phyloP scores from a whole-genome alignment of 2,797 vertebrate species.

The Tinamus major region DNA sequence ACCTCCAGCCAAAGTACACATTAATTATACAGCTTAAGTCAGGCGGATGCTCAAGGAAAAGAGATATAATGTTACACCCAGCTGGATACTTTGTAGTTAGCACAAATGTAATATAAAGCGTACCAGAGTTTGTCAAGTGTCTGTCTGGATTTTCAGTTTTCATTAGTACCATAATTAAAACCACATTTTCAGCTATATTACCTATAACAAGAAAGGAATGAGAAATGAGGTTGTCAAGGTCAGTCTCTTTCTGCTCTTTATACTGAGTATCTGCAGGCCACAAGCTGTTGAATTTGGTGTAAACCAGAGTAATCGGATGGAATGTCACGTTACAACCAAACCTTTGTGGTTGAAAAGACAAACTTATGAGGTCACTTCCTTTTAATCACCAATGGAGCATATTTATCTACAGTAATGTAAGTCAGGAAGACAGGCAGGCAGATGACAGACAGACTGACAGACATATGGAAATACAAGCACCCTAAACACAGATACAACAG shows the following conservation, averaged over 20 bases:
- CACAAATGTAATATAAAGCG: slow-evolving; percentile 87
- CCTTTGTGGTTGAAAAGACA: slow-evolving; percentile 76
- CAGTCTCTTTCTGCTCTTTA: slow-evolving; percentile 78
- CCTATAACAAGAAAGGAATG: slow-evolving; percentile 87
- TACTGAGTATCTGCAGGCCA: slow-evolving; percentile 83
- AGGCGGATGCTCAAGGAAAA: slow-evolving; percentile 82
- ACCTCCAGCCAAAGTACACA: slow-evolving; percentile 87
- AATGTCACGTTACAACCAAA: slow-evolving; percentile 74
- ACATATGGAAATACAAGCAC: slow-evolving; percentile 48
- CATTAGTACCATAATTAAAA: slow-evolving; percentile 88
- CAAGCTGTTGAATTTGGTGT: slow-evolving; percentile 80
- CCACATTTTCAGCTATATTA: slow-evolving; percentile 86
- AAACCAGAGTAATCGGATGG: slow-evolving; percentile 75
- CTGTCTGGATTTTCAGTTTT: slow-evolving; percentile 88
- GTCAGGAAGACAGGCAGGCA: slow-evolving; percentile 28
- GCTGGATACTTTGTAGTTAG: slow-evolving; percentile 88
- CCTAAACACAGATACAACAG: not conserved
- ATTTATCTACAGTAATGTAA: slow-evolving; percentile 42
- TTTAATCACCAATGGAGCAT: slow-evolving; percentile 42
- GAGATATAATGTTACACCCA: slow-evolving; percentile 84
- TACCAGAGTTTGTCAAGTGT: slow-evolving; percentile 87
- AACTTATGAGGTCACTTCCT: slow-evolving; percentile 81
- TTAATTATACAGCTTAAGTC: slow-evolving; percentile 87
- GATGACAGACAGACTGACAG: slow-evolving; percentile 71
- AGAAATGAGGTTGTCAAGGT: slow-evolving; percentile 85